Percentiles rank a stretch among this genome's conserved stretches.
These are phyloP conservation scores for Shargacucullia verbasci DNA, from an alignment of 2,888 invertebrate genomes.

Conservation along the genomic window DNA sequence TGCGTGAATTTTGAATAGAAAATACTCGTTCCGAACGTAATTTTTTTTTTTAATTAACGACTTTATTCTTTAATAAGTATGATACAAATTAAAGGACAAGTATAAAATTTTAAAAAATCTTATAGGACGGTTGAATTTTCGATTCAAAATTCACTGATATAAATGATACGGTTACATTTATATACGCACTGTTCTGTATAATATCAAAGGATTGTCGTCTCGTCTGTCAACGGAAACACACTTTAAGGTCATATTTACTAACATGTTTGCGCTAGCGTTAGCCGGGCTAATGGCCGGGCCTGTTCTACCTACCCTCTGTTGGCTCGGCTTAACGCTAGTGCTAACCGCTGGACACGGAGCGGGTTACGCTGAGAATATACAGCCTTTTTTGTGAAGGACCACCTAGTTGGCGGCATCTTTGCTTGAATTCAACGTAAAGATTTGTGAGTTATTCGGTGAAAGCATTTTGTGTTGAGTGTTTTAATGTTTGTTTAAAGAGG, in stretches of 20 bases:
- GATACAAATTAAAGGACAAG: too few relatives aligned
- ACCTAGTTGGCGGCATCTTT: slow-evolving; percentile 52
- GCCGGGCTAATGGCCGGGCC: slow-evolving; percentile 74
- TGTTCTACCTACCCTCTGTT: slow-evolving; percentile 60
- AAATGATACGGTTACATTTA: too few relatives aligned
- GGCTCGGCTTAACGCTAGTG: slow-evolving; percentile 49
- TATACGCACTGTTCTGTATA: too few relatives aligned
- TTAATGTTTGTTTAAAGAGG: slow-evolving; percentile 25
- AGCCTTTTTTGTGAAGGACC: slow-evolving; percentile 53
- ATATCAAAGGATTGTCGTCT: neutral
- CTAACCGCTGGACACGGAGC: slow-evolving; percentile 46
- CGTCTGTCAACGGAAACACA: slow-evolving; percentile 23
- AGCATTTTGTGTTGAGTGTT: slow-evolving; percentile 34
- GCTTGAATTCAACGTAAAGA: slow-evolving; percentile 32
- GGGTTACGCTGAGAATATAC: slow-evolving; percentile 56
- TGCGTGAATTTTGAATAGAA: too few relatives aligned
- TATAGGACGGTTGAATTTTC: too few relatives aligned
- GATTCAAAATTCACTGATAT: too few relatives aligned
- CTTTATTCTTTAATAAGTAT: too few relatives aligned
- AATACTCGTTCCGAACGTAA: too few relatives aligned
- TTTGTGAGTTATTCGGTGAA: slow-evolving; percentile 34
- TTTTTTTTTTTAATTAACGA: too few relatives aligned
- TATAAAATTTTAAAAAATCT: too few relatives aligned
- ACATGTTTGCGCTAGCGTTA: slow-evolving; percentile 78
- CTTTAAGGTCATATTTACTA: slow-evolving; percentile 64